Conservation (phyloP, 2,888 invertebrate genomes). For the Drosophila fulvimacula region DNA sequence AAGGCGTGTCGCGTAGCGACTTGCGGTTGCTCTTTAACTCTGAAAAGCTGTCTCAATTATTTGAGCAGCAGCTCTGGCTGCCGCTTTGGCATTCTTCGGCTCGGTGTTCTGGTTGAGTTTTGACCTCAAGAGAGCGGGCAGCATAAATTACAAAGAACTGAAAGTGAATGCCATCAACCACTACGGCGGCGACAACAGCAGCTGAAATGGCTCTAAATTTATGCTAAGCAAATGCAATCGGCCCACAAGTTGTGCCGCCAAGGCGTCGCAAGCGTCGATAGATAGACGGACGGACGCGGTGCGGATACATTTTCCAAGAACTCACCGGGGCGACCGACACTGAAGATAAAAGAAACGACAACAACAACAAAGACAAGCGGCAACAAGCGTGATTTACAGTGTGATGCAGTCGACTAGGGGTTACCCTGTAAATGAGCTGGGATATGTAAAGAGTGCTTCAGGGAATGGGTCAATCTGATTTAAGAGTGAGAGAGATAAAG, state of each 20-base stretch:
- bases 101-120: conserved; percentile 44
- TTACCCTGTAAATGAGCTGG: not conserved
- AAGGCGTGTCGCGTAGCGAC: not conserved
- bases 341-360: conserved; percentile 38
- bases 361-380: conserved; percentile 7
- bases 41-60: conserved; percentile 42
- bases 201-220: conserved; percentile 57
- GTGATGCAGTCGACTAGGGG: not conserved
- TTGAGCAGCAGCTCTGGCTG: conserved; percentile 33
- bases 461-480: too few species aligned
- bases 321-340: conserved; percentile 19
- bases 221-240: conserved; percentile 74
- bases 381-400: not conserved
- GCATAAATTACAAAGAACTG: conserved; percentile 59
- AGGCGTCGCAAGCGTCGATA: conserved; percentile 51
- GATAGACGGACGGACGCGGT: conserved; percentile 25
- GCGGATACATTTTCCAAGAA: conserved; percentile 47
- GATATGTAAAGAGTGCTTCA: not conserved
- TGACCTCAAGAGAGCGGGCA: conserved; percentile 63
- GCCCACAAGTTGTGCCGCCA: conserved; percentile 46
- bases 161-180: conserved; percentile 59
- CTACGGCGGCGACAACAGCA: conserved; percentile 4
- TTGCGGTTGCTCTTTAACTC: conserved; percentile 21
- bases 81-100: conserved; percentile 32
- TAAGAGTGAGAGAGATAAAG: too few species aligned